A percentile compares a stretch with the other conserved stretches of the same genome.
These are phyloP conservation scores for Sarcophaga subvicina DNA, from an alignment of 2,888 invertebrate species.

Conservation along the genomic window DNA sequence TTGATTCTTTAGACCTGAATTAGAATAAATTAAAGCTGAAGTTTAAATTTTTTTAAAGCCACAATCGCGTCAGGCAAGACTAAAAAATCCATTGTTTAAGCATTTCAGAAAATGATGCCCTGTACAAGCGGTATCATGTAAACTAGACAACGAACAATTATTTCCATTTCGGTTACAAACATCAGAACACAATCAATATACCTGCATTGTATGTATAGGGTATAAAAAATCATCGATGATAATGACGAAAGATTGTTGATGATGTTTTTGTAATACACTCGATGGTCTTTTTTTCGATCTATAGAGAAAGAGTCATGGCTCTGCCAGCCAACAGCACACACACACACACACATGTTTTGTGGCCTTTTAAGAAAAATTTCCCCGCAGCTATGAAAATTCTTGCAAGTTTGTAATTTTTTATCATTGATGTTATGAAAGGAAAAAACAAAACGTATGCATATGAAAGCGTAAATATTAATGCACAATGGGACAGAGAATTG, in stretches of 20 bases:
- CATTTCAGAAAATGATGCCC: too few relatives aligned
- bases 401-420: constrained; percentile 60
- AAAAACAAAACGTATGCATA: neutral
- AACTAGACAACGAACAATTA: too few relatives aligned
- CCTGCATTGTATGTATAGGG: neutral
- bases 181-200: neutral
- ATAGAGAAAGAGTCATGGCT: constrained; percentile 42
- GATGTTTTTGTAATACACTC: constrained; percentile 48
- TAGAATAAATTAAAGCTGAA: too few relatives aligned
- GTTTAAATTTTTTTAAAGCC: too few relatives aligned
- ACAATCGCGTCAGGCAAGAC: too few relatives aligned
- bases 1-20: too few relatives aligned
- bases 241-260: constrained; percentile 57
- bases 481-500: constrained; percentile 11
- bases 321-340: neutral
- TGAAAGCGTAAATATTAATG: neutral
- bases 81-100: too few relatives aligned
- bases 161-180: too few relatives aligned
- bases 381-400: constrained; percentile 69
- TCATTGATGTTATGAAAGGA: constrained; percentile 48
- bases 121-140: too few relatives aligned
- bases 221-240: constrained; percentile 48
- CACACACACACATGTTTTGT: constrained; percentile 16
- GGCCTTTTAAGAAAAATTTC: constrained; percentile 65
- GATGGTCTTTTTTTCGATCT: constrained; percentile 57